phyloP scores from a whole-genome alignment of 2,888 invertebrate genomes.

The Sceliomorpha sp. region DNA sequence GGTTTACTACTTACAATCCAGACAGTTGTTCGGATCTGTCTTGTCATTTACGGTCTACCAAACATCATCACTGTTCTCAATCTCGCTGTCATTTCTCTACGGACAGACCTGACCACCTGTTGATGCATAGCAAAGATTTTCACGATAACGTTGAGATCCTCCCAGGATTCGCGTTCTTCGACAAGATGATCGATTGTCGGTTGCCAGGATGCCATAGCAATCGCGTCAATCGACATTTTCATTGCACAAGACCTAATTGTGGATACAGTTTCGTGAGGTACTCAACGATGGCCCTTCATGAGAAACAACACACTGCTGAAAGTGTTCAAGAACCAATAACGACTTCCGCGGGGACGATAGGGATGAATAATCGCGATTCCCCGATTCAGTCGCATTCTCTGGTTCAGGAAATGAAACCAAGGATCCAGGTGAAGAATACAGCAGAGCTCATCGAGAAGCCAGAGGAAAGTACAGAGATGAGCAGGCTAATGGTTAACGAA shows the following conservation, averaged over 20 bases:
- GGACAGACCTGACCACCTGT: slow-evolving; percentile 88
- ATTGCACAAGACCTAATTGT: slow-evolving; percentile 87
- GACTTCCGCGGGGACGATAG: slow-evolving; percentile 43
- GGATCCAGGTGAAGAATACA: slow-evolving; percentile 77
- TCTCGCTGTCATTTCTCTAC: slow-evolving; percentile 91
- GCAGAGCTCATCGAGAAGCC: slow-evolving; percentile 76
- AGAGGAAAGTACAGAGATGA: slow-evolving; percentile 65
- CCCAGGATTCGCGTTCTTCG: slow-evolving; percentile 93
- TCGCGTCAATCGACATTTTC: slow-evolving; percentile 87
- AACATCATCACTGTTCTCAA: slow-evolving; percentile 93
- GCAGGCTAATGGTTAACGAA: slow-evolving; percentile 67
- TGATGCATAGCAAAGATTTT: slow-evolving; percentile 92
- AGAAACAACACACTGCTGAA: slow-evolving; percentile 83
- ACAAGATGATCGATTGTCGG: slow-evolving; percentile 86
- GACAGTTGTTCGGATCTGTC: slow-evolving; percentile 86
- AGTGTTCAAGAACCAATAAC: slow-evolving; percentile 32
- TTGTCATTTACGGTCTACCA: slow-evolving; percentile 85
- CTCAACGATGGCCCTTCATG: slow-evolving; percentile 87
- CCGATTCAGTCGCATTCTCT: slow-evolving; percentile 39
- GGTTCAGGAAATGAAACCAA: slow-evolving; percentile 70
- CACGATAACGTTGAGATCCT: slow-evolving; percentile 91
- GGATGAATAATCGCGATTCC: slow-evolving; percentile 61
- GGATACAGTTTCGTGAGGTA: slow-evolving; percentile 88
- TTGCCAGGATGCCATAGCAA: slow-evolving; percentile 86
- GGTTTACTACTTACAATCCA: slow-evolving; percentile 74